phyloP scores from a whole-genome alignment of 2,113 vertebrate species.

The Nanorana parkeri region DNA sequence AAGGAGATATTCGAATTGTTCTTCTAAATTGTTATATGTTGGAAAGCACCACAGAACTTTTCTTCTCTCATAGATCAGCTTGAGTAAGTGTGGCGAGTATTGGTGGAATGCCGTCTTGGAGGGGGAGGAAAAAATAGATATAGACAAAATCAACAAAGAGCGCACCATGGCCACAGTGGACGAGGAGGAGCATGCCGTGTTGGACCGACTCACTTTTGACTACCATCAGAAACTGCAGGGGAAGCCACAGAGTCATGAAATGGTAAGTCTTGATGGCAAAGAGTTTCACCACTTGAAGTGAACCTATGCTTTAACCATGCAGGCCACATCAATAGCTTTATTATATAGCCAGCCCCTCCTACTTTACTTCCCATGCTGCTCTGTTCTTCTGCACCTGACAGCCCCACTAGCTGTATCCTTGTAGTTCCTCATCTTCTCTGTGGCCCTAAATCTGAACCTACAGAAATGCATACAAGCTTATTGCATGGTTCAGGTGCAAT shows the following conservation, averaged over 20 bases:
- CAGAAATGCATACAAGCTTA: too few species aligned
- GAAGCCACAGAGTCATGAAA: constrained; percentile 95
- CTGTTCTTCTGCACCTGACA: background rate
- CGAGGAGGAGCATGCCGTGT: constrained; percentile 93
- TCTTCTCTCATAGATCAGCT: constrained; percentile 78
- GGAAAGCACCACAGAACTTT: background rate
- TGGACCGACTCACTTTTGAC: constrained; percentile 94
- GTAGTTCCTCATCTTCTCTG: too few species aligned
- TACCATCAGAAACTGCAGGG: constrained; percentile 97
- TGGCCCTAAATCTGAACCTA: too few species aligned
- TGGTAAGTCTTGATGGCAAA: constrained; percentile 73
- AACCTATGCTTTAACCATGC: too few species aligned
- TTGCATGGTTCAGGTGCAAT: too few species aligned
- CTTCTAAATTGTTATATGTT: too few species aligned
- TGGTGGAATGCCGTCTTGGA: constrained; percentile 96
- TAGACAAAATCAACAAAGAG: constrained; percentile 94
- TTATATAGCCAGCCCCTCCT: too few species aligned
- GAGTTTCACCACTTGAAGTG: too few species aligned
- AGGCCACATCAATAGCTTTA: too few species aligned
- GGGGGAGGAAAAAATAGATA: constrained; percentile 89
- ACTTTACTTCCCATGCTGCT: too few species aligned
- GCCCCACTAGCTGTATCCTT: too few species aligned
- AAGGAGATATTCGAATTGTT: background rate
- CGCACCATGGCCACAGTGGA: constrained; percentile 94
- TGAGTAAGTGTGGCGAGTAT: constrained; percentile 89